Evolutionary conservation across 2,113 vertebrate species (phyloP).

Genomic region (Mystacornis crossleyi): DNA sequence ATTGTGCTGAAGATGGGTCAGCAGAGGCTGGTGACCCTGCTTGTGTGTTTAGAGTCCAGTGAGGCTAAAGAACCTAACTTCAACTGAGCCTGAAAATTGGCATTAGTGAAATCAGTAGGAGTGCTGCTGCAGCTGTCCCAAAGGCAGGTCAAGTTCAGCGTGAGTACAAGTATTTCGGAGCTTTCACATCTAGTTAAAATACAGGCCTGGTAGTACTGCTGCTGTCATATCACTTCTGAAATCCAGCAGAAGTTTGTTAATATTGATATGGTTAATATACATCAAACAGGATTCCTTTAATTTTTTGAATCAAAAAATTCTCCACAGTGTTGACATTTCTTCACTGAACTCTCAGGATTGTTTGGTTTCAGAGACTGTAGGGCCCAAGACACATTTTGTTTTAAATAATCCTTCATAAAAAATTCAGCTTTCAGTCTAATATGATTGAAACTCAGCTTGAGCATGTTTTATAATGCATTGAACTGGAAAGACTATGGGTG

Average conservation of each 20-base stretch:
- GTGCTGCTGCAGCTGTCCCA: conserved; percentile 28
- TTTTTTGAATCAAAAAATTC: conserved; percentile 76
- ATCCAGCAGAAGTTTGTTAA: conserved; percentile 77
- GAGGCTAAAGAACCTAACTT: background rate
- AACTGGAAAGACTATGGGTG: conserved; percentile 75
- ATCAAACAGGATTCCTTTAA: conserved; percentile 76
- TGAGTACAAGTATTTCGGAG: conserved; percentile 45
- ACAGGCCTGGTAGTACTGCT: conserved; percentile 57
- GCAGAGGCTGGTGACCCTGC: background rate
- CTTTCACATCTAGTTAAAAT: conserved; percentile 70
- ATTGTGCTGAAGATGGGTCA: background rate
- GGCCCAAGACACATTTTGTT: conserved; percentile 78
- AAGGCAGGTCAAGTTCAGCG: conserved; percentile 56
- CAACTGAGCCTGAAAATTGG: background rate
- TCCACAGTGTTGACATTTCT: conserved; percentile 79
- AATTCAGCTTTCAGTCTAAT: conserved; percentile 82
- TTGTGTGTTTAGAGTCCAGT: background rate
- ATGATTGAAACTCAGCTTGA: conserved; percentile 82
- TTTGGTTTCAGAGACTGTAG: conserved; percentile 81
- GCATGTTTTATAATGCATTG: conserved; percentile 85
- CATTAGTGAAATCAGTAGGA: background rate
- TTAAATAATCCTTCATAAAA: conserved; percentile 88
- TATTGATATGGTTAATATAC: conserved; percentile 82
- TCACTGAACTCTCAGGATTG: conserved; percentile 77
- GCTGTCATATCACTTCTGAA: conserved; percentile 66